Evolutionary conservation across 2,113 vertebrate genomes (phyloP).

Genomic region (Amazona guildingii): DNA sequence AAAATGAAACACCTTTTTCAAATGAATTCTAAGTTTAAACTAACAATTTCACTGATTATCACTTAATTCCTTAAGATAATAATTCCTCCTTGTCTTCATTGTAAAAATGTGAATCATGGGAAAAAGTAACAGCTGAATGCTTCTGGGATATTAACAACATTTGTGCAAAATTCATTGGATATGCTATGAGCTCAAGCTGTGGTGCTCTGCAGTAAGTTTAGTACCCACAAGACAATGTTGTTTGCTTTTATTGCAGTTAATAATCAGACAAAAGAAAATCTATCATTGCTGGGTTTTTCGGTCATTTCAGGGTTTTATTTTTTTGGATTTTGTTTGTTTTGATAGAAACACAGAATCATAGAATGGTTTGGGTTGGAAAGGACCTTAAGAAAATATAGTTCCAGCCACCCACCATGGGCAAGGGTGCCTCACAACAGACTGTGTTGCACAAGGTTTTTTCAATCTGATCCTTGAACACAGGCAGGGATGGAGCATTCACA

Average conservation of each 20-base stretch:
- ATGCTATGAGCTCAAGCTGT: constrained; percentile 43
- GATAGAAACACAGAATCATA: background rate
- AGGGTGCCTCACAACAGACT: background rate
- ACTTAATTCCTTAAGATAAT: background rate
- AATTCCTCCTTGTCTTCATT: background rate
- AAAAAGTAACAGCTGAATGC: constrained; percentile 13
- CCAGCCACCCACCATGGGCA: background rate
- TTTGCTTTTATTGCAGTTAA: constrained; percentile 19
- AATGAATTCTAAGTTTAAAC: background rate
- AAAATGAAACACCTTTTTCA: background rate
- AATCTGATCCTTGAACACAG: background rate
- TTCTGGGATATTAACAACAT: constrained; percentile 39
- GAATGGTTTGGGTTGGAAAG: background rate
- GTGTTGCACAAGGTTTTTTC: background rate
- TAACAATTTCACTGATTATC: background rate
- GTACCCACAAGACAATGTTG: background rate
- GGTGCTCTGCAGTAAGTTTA: background rate
- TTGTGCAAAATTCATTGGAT: constrained; percentile 36
- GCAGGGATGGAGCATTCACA: background rate
- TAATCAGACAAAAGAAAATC: background rate
- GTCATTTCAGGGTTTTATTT: background rate
- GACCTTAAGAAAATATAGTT: background rate
- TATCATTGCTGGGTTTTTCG: background rate
- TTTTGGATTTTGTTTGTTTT: fast-evolving
- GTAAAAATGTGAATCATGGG: background rate